Conservation (phyloP, 35 echinoderm and acorn worm species). For the Lytechinus variegatus region DNA sequence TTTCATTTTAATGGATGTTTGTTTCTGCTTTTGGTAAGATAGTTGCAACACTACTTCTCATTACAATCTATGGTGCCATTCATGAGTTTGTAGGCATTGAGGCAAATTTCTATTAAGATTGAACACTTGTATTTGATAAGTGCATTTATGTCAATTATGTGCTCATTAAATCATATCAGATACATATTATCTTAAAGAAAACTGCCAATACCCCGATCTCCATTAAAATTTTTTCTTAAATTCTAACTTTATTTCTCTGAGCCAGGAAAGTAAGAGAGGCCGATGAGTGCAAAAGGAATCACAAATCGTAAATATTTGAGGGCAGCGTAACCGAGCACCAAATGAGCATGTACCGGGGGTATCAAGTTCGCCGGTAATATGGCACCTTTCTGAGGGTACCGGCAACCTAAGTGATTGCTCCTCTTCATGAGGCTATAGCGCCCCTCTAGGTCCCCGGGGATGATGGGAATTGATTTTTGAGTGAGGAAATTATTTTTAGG, state of each 20-base stretch:
- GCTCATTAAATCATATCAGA: background rate
- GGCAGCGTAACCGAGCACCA: slow-evolving; percentile 13
- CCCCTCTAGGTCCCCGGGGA: background rate
- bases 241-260: background rate
- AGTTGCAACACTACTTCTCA: no score
- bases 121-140: no score
- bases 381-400: background rate
- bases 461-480: background rate
- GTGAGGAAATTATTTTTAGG: background rate
- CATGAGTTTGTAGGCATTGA: no score
- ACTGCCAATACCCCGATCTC: background rate
- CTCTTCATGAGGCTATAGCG: background rate
- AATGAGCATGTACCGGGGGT: background rate
- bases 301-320: slow-evolving; percentile 43
- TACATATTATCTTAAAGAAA: background rate
- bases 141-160: background rate
- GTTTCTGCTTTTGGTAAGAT: no score
- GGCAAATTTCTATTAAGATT: no score
- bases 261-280: background rate
- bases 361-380: background rate
- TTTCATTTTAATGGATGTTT: no score
- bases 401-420: background rate
- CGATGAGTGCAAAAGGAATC: slow-evolving; percentile 1
- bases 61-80: no score
- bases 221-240: no score